A percentile compares a stretch with the other conserved stretches of the same genome.
phyloP scores from a whole-genome alignment of 2,888 invertebrate genomes.

The Drosophila buzzatii region DNA sequence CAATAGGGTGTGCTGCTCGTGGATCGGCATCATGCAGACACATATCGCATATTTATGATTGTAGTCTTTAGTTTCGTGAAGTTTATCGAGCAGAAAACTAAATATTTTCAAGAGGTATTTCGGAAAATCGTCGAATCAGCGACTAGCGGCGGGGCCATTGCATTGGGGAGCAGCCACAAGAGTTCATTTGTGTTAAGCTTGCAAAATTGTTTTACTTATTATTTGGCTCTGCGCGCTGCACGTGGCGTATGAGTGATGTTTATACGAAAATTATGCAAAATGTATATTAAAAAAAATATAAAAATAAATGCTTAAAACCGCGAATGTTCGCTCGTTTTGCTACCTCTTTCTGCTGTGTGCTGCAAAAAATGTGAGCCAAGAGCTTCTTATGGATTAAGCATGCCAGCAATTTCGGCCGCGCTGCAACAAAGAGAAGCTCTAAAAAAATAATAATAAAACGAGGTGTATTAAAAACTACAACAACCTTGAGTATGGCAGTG shows the following conservation, averaged over 20 bases:
- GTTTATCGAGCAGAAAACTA: slow-evolving; percentile 9
- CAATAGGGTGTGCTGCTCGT: slow-evolving; percentile 16
- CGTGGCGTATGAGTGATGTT: slow-evolving; percentile 80
- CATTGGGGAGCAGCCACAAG: slow-evolving; percentile 44
- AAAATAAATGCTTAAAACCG: slow-evolving; percentile 22
- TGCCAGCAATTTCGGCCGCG: slow-evolving; percentile 73
- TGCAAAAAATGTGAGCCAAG: slow-evolving; percentile 77
- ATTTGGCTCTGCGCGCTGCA: slow-evolving; percentile 60
- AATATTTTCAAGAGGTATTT: neutral
- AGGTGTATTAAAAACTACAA: slow-evolving; percentile 28
- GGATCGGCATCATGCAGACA: slow-evolving; percentile 18
- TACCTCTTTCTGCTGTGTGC: slow-evolving; percentile 24
- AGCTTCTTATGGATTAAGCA: slow-evolving; percentile 79
- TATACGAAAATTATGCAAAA: slow-evolving; percentile 80
- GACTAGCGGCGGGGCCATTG: neutral
- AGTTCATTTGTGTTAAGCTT: slow-evolving; percentile 78
- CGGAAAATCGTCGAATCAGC: neutral
- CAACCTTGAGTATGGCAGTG: slow-evolving; percentile 36
- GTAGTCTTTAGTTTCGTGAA: slow-evolving; percentile 7
- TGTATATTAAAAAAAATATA: slow-evolving; percentile 67
- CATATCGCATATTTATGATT: slow-evolving; percentile 15
- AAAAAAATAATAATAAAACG: slow-evolving; percentile 14
- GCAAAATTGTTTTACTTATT: slow-evolving; percentile 77
- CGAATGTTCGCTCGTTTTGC: slow-evolving; percentile 1
- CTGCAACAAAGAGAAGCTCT: slow-evolving; percentile 41